phyloP scores from a whole-genome alignment of 2,888 invertebrate genomes.

The Caenorhabditis zanzibari region DNA sequence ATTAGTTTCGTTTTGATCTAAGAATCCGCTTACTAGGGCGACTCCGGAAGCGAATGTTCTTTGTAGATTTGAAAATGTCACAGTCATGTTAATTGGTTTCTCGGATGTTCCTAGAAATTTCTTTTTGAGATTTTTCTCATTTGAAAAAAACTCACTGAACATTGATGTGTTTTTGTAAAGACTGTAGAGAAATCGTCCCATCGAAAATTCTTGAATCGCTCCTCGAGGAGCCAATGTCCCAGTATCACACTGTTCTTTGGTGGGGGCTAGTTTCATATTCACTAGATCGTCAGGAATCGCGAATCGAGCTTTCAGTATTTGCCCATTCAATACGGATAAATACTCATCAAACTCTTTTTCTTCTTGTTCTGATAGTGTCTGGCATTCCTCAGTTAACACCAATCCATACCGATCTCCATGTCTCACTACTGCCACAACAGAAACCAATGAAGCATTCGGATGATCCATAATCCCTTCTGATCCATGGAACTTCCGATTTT shows the following conservation, averaged over 20 bases:
- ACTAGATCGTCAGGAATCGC: constrained; percentile 1
- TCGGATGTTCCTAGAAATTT: constrained; percentile 21
- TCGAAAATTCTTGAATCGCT: constrained; percentile 34
- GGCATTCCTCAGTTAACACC: background rate
- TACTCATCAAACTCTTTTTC: constrained; percentile 27
- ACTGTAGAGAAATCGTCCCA: constrained; percentile 30
- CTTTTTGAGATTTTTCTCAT: too few relatives aligned
- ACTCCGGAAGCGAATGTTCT: constrained; percentile 39
- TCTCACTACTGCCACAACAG: constrained; percentile 37
- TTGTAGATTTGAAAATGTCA: constrained; percentile 28
- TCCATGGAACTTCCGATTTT: constrained; percentile 35
- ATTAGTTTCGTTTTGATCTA: constrained; percentile 29
- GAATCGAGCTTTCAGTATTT: constrained; percentile 5
- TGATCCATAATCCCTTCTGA: constrained; percentile 28
- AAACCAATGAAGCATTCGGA: constrained; percentile 41
- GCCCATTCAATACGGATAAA: background rate
- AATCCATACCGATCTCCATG: constrained; percentile 50
- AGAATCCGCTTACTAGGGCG: constrained; percentile 26
- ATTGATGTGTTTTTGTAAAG: constrained; percentile 29
- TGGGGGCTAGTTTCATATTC: constrained; percentile 1
- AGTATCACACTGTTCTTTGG: background rate
- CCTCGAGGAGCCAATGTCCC: constrained; percentile 30
- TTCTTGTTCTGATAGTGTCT: constrained; percentile 27
- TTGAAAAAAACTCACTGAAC: constrained; percentile 42
- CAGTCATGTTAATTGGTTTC: background rate